Evolutionary conservation across 2,888 invertebrate species (phyloP).

Genomic region (Eupithecia tripunctaria): DNA sequence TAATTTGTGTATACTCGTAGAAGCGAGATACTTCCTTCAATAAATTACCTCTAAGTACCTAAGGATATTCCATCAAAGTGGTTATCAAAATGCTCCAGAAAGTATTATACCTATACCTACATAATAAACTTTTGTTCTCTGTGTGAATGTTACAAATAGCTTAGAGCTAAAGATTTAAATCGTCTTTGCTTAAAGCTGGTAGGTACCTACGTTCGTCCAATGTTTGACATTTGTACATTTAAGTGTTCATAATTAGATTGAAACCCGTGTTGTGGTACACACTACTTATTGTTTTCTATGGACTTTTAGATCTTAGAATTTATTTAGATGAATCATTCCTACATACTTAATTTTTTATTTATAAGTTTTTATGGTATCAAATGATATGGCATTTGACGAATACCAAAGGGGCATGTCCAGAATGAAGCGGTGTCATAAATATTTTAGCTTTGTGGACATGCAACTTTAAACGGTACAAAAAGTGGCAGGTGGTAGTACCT

Average conservation of each 20-base stretch:
- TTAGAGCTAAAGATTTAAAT: constrained; percentile 14
- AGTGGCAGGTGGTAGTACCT: background rate
- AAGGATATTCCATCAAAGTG: background rate
- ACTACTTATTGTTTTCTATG: background rate
- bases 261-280: background rate
- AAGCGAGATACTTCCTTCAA: background rate
- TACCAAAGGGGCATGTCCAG: background rate
- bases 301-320: background rate
- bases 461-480: background rate
- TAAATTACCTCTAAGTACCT: background rate
- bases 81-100: constrained; percentile 12
- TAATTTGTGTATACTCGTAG: background rate
- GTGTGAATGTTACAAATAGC: constrained; percentile 24
- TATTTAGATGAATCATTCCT: background rate
- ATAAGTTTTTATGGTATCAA: background rate
- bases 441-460: background rate
- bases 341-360: background rate
- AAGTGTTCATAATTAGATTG: constrained; percentile 4
- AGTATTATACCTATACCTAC: background rate
- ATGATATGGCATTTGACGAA: background rate
- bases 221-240: constrained; percentile 34
- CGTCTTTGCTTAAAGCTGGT: too few relatives aligned
- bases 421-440: background rate
- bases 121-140: constrained; percentile 20
- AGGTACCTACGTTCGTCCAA: constrained; percentile 37